Evolutionary conservation across 2,888 invertebrate genomes (phyloP).

Genomic region (Papilio protenor): DNA sequence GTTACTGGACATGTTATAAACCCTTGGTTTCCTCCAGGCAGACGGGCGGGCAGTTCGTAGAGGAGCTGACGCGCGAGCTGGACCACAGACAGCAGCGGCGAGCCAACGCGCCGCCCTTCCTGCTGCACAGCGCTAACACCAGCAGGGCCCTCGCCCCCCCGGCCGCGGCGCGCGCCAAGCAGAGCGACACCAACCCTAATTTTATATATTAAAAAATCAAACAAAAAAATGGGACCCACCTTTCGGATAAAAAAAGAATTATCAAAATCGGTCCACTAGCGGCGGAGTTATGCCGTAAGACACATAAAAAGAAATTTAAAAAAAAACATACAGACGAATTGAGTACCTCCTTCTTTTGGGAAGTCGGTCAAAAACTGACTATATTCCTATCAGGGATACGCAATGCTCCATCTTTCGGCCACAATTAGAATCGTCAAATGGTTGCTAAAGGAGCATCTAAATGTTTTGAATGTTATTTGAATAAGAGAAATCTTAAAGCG

Average conservation of each 20-base stretch:
- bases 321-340: too few species aligned
- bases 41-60: constrained; percentile 80
- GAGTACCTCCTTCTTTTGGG: too few species aligned
- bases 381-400: not conserved
- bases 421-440: not conserved
- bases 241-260: too few species aligned
- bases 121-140: constrained; percentile 75
- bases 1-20: constrained; percentile 31
- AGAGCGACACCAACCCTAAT: constrained; percentile 76
- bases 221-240: too few species aligned
- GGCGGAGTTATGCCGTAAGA: too few species aligned
- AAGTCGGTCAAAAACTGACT: too few species aligned
- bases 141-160: constrained; percentile 63
- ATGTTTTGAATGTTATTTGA: not conserved
- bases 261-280: too few species aligned
- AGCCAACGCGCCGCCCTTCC: constrained; percentile 69
- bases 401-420: not conserved
- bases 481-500: not conserved
- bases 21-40: constrained; percentile 71
- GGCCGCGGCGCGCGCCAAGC: constrained; percentile 57
- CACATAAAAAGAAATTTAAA: too few species aligned
- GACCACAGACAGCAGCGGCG: constrained; percentile 64
- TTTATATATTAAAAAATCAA: constrained; percentile 77
- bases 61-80: constrained; percentile 71
- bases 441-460: not conserved